Base-by-base conservation (phyloP, 2,113 vertebrate genomes). In the Clarias magur region DNA sequence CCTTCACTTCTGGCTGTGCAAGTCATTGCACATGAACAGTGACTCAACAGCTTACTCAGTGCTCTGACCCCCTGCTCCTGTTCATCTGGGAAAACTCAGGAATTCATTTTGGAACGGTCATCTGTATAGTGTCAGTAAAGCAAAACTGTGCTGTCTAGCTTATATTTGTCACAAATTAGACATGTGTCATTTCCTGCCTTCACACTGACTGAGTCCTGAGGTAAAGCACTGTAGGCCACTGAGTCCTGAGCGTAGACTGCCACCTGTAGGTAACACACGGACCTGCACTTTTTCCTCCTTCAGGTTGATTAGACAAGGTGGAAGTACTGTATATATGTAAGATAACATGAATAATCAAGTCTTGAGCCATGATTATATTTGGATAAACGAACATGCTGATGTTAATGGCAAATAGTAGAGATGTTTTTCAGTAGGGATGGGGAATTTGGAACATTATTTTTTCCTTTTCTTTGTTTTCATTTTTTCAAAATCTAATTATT, bases 211-310 rank as follows among this genome's bases (percentile, higher is more conserved):
- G 53, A 82, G 21, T 65, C 38, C 79, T 83, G 27, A 59, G 25
- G 38, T 63, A 13, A 59, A 82, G 13, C 48, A 8, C 6, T 48
- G 48, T 48, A 75, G 1, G 4, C 38, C 38, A 57, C 2, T 53
- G 25, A 85, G 75, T 48, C 21, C 42, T 87, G 60, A 63, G 82
- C 82, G 23, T 70, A 76, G 70, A 85, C 60, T 87, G 83, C 88
- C 88, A 89, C 81, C 88, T 89, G 15, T 85, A 23, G 88, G 63
- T 21, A 63, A 8, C 6, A 48, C 9, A 38, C 13, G 11, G 8
- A 56, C 85, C 23, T 82, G 65, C 85, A 81, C n/a, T 7, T 79
- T 59, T 19, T 25, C 16, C 72, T 53, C 1, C 1, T 53, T 53
- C 7, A 48, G 23, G 60, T 82, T 65, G 13, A 38, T 65, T n/a